Evolutionary conservation across 2,113 vertebrate species (phyloP).

Genomic region (Sinocyclocheilus anophthalmus): DNA sequence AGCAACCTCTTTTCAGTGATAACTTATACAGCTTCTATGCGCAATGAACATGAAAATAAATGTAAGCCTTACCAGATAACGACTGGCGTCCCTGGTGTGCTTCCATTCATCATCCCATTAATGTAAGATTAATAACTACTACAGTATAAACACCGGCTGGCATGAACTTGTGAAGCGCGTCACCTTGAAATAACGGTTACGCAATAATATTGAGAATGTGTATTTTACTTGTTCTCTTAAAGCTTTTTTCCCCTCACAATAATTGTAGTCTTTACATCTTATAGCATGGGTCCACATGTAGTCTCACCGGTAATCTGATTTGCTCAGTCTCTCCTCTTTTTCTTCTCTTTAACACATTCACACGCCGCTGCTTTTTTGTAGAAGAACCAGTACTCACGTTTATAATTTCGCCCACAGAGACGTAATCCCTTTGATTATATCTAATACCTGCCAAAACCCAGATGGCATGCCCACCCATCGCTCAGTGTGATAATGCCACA

Average conservation of each 20-base stretch:
- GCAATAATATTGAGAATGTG: constrained; percentile 14
- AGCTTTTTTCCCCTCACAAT: neutral
- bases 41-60: constrained; percentile 39
- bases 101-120: constrained; percentile 79
- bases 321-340: constrained; percentile 3
- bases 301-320: constrained; percentile 11
- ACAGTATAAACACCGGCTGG: constrained; percentile 72
- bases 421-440: constrained; percentile 98
- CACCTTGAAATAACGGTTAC: constrained; percentile 49
- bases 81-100: constrained; percentile 66
- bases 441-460: constrained; percentile 96
- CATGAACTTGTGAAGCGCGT: constrained; percentile 71
- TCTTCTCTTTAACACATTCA: constrained; percentile 7
- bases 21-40: neutral
- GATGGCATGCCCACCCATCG: constrained; percentile 95
- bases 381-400: constrained; percentile 78
- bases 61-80: constrained; percentile 56
- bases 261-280: constrained; percentile 1
- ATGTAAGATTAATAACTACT: constrained; percentile 81
- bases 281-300: neutral
- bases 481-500: constrained; percentile 93
- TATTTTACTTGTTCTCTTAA: neutral
- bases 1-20: neutral
- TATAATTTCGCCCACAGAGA: constrained; percentile 88
- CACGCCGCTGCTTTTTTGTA: constrained; percentile 72